These are phyloP conservation scores for Leucozona laternaria DNA, from an alignment of 2,888 invertebrate genomes.

Conservation along the genomic window DNA sequence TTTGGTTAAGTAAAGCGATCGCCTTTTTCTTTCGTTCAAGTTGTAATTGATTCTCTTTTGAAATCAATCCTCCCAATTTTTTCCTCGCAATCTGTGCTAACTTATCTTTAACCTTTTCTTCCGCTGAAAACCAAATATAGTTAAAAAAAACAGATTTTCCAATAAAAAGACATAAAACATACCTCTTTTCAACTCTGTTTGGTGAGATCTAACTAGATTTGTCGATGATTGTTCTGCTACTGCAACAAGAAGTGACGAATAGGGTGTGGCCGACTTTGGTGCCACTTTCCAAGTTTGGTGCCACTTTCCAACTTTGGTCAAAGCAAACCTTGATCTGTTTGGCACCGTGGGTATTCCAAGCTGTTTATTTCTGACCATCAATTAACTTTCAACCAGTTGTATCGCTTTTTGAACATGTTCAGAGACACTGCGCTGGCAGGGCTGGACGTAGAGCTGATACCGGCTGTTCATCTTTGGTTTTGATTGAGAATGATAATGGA, in stretches of 20 bases:
- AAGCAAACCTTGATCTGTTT: conserved; percentile 75
- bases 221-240: conserved; percentile 76
- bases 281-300: no score
- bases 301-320: conserved; percentile 74
- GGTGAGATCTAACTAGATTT: conserved; percentile 73
- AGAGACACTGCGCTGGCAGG: conserved; percentile 82
- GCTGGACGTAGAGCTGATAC: conserved; percentile 89
- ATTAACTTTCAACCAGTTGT: conserved; percentile 81
- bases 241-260: conserved; percentile 47
- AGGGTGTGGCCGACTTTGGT: conserved; percentile 7
- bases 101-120: conserved; percentile 86
- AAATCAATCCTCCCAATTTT: conserved; percentile 85
- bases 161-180: background rate
- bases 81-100: conserved; percentile 86
- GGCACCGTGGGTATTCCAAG: conserved; percentile 72
- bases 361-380: conserved; percentile 80
- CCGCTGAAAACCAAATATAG: conserved; percentile 80
- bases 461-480: conserved; percentile 89
- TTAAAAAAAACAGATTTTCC: no score
- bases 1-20: conserved; percentile 89
- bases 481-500: conserved; percentile 93
- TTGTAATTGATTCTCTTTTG: conserved; percentile 86
- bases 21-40: conserved; percentile 91
- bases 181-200: conserved; percentile 79
- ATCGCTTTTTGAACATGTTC: conserved; percentile 83